Evolutionary conservation across 2,113 vertebrate genomes (phyloP).

Genomic region (Artemisiospiza belli): DNA sequence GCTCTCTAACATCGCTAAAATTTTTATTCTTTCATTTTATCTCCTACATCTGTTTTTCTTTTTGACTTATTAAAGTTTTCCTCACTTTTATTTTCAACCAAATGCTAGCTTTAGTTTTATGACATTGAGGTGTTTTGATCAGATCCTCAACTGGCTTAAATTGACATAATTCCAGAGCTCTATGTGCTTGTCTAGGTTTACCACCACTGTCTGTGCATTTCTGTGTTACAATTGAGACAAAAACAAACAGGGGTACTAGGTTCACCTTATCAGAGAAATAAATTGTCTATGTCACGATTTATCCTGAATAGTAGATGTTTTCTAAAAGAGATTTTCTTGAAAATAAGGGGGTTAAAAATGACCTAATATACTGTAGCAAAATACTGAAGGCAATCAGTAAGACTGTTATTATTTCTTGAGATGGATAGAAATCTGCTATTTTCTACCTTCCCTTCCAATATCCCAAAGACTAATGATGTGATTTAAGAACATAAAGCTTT

Average conservation of each 20-base stretch:
- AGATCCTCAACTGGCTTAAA: neutral
- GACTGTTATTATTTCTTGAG: constrained; percentile 43
- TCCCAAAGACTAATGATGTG: constrained; percentile 52
- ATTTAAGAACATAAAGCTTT: constrained; percentile 66
- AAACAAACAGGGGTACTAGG: neutral
- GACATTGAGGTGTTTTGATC: neutral
- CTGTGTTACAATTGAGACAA: neutral
- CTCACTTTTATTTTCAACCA: neutral
- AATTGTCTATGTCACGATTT: constrained; percentile 8
- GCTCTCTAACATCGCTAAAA: neutral
- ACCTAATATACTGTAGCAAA: constrained; percentile 3
- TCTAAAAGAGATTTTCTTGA: constrained; percentile 25
- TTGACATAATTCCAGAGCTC: neutral
- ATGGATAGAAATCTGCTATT: constrained; percentile 57
- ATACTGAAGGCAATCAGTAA: constrained; percentile 26
- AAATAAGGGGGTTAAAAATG: constrained; percentile 18
- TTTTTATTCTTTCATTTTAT: neutral
- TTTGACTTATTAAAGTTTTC: neutral
- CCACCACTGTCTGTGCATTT: neutral
- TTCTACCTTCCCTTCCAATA: constrained; percentile 41
- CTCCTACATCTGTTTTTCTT: neutral
- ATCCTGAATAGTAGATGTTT: constrained; percentile 9
- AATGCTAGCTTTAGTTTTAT: neutral
- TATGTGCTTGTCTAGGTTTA: neutral
- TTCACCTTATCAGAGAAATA: constrained; percentile 30